Base-by-base conservation (phyloP, 2,113 vertebrate genomes). In the Macrotus californicus region DNA sequence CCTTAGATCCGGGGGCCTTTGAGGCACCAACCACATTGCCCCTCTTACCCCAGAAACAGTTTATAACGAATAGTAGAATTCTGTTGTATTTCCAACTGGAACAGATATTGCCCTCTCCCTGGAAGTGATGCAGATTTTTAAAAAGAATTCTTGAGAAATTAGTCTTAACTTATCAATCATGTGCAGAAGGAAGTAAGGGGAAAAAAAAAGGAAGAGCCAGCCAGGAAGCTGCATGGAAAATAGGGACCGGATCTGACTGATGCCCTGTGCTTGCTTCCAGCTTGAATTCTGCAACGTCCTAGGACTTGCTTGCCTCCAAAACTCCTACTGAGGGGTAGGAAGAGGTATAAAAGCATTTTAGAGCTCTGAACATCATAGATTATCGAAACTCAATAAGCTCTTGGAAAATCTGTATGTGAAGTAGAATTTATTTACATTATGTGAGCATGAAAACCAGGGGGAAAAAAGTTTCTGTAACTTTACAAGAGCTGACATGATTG, bases 361-460 rank as follows among this genome's bases (percentile, higher is more conserved):
- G 70, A 36, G 5, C 70, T 89, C 86, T 83, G 91, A 90, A 85
- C 43, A 86, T 80, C 36, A 92, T 48, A 93, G 72, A 72, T 91
- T 92, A 94, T 94, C 96, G 92, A 95, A 89, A 91, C 94, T 94
- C 83, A 84, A 81, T 90, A 87, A 89, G 91, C 75, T 64, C 83
- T 36, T 72, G 70, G 90, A 84, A 80, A 36, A 0, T 92, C 91
- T 88, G 46, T 94, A 61, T 89, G 83, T 79, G 54, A 66, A 96
- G 48, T 11, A 77, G 59, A 94, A 94, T 96, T 96, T 95, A 90
- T 98, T 97, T 97, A 94, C 64, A 89, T 95, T 90, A 90, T 95
- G 76, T 85, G 72, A 70, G 31, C 67, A 87, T 54, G 56, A 91
- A 97, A 96, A 96, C 18, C 76, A n/a, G n/a, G n/a, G 3, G 94